Percentiles rank a stretch among this genome's conserved stretches.
Conservation (phyloP, 2,797 vertebrate genomes). For the Pogoniulus pusillus region DNA sequence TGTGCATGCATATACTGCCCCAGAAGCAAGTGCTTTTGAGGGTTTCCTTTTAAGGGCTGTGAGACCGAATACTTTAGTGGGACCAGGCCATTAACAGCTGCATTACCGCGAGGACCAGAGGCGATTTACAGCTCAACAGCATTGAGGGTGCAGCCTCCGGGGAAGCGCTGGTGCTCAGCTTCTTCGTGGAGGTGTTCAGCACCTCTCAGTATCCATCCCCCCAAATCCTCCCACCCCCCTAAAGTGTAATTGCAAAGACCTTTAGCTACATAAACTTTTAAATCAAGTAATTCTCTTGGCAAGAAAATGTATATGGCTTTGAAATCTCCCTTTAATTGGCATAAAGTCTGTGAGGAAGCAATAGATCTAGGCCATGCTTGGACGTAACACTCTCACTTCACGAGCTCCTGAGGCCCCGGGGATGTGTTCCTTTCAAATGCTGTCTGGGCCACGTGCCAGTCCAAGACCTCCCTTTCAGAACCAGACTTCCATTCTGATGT, state of each 20-base stretch:
- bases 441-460: neutral
- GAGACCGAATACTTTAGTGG: neutral
- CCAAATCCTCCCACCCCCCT: neutral
- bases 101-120: neutral
- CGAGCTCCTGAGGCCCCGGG: neutral
- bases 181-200: neutral
- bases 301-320: slow-evolving; percentile 31
- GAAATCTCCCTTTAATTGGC: slow-evolving; percentile 59
- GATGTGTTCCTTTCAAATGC: neutral
- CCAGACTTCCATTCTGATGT: neutral
- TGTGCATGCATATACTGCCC: neutral
- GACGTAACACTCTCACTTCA: neutral
- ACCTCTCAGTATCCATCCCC: neutral
- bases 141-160: neutral
- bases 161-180: neutral
- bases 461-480: neutral
- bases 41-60: neutral
- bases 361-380: slow-evolving; percentile 34
- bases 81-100: neutral
- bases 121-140: neutral
- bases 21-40: neutral
- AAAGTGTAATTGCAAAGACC: slow-evolving; percentile 46
- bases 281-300: slow-evolving; percentile 26
- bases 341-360: neutral
- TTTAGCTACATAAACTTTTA: slow-evolving; percentile 36